These are phyloP conservation scores for Hydrozoanthus tunicans DNA, from an alignment of 64 coral and sea anemone genomes.

Conservation along the genomic window DNA sequence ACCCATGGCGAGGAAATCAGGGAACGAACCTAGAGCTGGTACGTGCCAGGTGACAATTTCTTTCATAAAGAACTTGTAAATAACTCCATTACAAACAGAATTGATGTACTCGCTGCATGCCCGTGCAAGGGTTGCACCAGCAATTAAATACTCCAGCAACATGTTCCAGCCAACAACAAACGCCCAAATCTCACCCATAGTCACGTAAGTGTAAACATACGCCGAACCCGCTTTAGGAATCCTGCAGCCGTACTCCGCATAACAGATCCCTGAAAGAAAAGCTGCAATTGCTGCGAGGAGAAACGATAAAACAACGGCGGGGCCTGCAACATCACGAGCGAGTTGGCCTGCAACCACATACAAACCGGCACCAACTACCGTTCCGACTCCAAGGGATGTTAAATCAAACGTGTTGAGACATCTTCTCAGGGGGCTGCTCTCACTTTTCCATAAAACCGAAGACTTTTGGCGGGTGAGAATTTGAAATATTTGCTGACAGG, in stretches of 20 bases:
- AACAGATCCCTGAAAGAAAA: conserved; percentile 71
- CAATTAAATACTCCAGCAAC: not conserved
- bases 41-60: conserved; percentile 69
- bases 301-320: conserved; percentile 63
- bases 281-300: conserved; percentile 69
- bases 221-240: too few relatives aligned
- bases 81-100: conserved; percentile 16
- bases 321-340: too few relatives aligned
- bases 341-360: conserved; percentile 34
- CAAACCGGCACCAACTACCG: conserved; percentile 11
- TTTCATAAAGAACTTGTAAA: not conserved
- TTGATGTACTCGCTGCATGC: too few relatives aligned
- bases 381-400: conserved; percentile 64
- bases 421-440: too few relatives aligned
- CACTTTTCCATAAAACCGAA: too few relatives aligned
- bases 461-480: too few relatives aligned
- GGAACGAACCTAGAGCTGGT: conserved; percentile 58
- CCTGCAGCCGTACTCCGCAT: conserved; percentile 42
- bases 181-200: too few relatives aligned
- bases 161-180: too few relatives aligned
- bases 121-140: conserved; percentile 31
- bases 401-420: conserved; percentile 29
- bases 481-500: too few relatives aligned
- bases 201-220: conserved; percentile 63
- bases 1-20: conserved; percentile 38